Percentiles rank a stretch among this genome's conserved stretches.
Evolutionary conservation across 2,113 vertebrate genomes (phyloP).

Genomic region (Pipa parva): DNA sequence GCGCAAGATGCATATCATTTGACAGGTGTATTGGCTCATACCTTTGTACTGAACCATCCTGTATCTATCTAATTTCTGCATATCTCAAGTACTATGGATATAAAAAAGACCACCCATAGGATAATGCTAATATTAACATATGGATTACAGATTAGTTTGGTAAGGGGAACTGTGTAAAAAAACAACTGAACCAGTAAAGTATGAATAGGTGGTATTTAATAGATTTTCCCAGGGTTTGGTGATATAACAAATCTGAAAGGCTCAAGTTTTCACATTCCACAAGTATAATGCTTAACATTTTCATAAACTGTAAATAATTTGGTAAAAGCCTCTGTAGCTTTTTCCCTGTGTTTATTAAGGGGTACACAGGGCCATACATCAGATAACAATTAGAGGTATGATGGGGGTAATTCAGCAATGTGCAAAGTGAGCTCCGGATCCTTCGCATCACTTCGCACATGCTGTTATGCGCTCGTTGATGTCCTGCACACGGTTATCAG

Average conservation of each 20-base stretch:
- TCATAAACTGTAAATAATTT: too few species aligned
- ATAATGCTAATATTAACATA: slow-evolving; percentile 2
- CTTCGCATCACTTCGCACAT: too few species aligned
- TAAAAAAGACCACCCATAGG: slow-evolving; percentile 25
- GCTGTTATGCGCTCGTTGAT: too few species aligned
- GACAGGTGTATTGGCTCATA: slow-evolving; percentile 35
- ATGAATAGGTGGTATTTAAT: not conserved
- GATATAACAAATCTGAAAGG: not conserved
- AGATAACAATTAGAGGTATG: too few species aligned
- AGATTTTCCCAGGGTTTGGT: not conserved
- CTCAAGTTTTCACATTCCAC: too few species aligned
- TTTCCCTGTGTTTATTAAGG: too few species aligned
- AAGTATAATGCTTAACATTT: too few species aligned
- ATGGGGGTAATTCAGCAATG: too few species aligned
- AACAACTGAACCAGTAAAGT: not conserved
- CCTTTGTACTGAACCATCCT: slow-evolving; percentile 14
- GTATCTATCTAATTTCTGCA: slow-evolving; percentile 13
- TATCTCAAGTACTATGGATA: slow-evolving; percentile 16
- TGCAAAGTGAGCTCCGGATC: too few species aligned
- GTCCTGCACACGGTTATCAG: too few species aligned
- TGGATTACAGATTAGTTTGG: slow-evolving; percentile 11
- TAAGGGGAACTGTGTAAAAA: slow-evolving; percentile 7
- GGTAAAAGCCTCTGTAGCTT: too few species aligned
- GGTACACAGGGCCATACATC: too few species aligned
- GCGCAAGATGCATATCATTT: not conserved